Evolutionary conservation across 2,888 invertebrate species (phyloP).

Genomic region (Diaphora mendica): DNA sequence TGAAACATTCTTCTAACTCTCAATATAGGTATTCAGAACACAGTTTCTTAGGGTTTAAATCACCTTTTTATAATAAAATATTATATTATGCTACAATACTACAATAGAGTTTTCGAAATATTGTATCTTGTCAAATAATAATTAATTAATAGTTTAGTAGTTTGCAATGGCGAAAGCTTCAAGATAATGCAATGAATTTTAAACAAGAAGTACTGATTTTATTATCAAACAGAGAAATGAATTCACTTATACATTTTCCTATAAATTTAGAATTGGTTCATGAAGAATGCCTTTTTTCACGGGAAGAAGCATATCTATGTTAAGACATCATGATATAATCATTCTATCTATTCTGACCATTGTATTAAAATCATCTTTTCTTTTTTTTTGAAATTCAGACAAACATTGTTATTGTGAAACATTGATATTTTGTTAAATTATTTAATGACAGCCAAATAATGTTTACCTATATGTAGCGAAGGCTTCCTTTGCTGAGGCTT

Average conservation of each 20-base stretch:
- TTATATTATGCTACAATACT: too few species aligned
- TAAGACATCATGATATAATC: not conserved
- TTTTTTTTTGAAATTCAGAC: conserved; percentile 39
- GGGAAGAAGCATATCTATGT: not conserved
- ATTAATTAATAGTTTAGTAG: too few species aligned
- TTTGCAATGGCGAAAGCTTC: not conserved
- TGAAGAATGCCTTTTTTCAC: not conserved
- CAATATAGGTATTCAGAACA: not conserved
- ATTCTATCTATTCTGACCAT: not conserved
- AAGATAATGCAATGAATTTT: not conserved
- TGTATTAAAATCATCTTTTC: conserved; percentile 15
- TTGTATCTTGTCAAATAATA: too few species aligned
- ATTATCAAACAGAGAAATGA: not conserved
- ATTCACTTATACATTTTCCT: not conserved
- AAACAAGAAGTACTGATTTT: not conserved
- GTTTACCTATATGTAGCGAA: conserved; percentile 17
- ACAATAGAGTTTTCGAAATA: too few species aligned
- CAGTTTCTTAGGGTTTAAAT: not conserved
- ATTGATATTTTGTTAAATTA: conserved; percentile 27
- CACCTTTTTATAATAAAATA: too few species aligned
- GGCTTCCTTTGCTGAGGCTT: conserved; percentile 43
- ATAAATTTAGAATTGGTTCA: not conserved
- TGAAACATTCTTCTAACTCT: not conserved
- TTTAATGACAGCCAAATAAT: conserved; percentile 22
- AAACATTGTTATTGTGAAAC: conserved; percentile 47